These are phyloP conservation scores for Hydra vulgaris DNA, from an alignment of 30 jellyfish, hydroid and myxozoan genomes.

Conservation along the genomic window DNA sequence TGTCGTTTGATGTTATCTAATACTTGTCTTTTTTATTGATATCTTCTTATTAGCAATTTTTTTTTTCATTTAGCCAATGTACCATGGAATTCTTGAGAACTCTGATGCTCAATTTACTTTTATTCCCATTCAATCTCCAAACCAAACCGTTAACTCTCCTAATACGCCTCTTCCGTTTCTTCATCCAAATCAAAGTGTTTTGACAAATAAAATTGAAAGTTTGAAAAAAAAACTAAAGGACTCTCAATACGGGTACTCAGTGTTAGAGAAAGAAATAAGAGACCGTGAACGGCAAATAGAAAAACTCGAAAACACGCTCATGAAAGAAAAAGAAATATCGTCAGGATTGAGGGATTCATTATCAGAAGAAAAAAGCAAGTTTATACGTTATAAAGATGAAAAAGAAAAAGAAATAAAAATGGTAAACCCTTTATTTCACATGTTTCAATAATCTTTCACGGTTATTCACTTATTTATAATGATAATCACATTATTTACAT, in stretches of 20 bases:
- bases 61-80: neutral
- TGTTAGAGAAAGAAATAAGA: constrained; percentile 36
- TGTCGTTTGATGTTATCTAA: too few relatives aligned
- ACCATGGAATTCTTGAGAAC: neutral
- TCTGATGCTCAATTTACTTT: constrained; percentile 16
- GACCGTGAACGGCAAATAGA: constrained; percentile 59
- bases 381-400: constrained; percentile 25
- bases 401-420: constrained; percentile 33
- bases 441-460: too few relatives aligned
- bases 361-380: constrained; percentile 35
- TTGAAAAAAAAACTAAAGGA: constrained; percentile 46
- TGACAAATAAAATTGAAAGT: constrained; percentile 30
- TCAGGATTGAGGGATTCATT: constrained; percentile 32
- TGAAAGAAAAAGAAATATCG: constrained; percentile 36
- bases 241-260: constrained; percentile 36
- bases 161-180: constrained; percentile 36
- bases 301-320: constrained; percentile 35
- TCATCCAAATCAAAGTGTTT: constrained; percentile 36
- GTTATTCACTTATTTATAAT: too few relatives aligned
- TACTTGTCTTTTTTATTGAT: neutral
- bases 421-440: constrained; percentile 42
- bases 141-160: neutral
- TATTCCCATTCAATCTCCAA: constrained; percentile 41
- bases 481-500: too few relatives aligned
- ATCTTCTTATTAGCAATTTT: neutral